Evolutionary conservation across 1,140 invertebrate species (phyloP).

Genomic region (Procambarus clarkii): DNA sequence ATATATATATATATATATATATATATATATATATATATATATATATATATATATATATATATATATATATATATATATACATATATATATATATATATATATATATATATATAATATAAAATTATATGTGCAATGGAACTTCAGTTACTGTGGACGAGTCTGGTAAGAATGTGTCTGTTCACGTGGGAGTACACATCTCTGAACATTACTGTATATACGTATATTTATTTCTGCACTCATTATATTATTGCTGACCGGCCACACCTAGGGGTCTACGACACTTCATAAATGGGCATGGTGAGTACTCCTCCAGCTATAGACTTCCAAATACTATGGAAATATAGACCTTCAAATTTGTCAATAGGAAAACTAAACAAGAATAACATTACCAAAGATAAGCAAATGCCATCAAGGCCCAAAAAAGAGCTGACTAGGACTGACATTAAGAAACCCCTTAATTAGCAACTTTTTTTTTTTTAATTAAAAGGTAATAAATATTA

Average conservation of each 20-base stretch:
- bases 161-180: no score
- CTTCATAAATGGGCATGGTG: slow-evolving; percentile 53
- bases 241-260: slow-evolving; percentile 42
- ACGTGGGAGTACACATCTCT: no score
- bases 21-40: no score
- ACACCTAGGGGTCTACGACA: slow-evolving; percentile 41
- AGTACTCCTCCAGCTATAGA: slow-evolving; percentile 45
- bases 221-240: not conserved
- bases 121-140: no score
- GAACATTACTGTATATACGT: no score
- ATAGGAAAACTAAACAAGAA: not conserved
- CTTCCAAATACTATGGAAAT: slow-evolving; percentile 32
- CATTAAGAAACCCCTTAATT: slow-evolving; percentile 20
- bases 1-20: no score
- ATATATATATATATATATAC: no score
- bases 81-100: no score
- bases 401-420: slow-evolving; percentile 39
- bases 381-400: not conserved
- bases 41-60: no score
- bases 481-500: slow-evolving; percentile 17
- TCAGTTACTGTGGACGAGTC: no score
- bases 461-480: not conserved
- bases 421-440: slow-evolving; percentile 37
- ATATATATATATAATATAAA: no score
- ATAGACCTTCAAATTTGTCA: slow-evolving; percentile 7